These are phyloP conservation scores for Pica pica DNA, from an alignment of 2,113 vertebrate species.

Conservation along the genomic window DNA sequence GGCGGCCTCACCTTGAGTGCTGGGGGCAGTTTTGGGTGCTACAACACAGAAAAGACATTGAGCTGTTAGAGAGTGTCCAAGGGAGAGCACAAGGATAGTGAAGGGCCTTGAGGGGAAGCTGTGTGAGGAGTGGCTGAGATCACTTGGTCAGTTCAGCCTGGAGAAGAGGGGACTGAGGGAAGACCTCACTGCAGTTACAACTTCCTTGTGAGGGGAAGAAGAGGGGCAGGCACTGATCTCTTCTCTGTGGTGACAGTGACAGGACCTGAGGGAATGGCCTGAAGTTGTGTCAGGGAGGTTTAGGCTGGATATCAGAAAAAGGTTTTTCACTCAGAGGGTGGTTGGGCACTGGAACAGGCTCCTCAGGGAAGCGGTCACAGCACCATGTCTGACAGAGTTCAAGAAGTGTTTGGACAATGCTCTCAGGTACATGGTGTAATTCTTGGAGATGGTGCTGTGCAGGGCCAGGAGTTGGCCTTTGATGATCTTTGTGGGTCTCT, in stretches of 20 bases:
- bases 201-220: accelerated
- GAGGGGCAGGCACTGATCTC: background rate
- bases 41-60: background rate
- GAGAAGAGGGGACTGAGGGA: background rate
- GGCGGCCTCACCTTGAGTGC: accelerated
- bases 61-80: background rate
- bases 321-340: accelerated
- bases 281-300: background rate
- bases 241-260: background rate
- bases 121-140: accelerated
- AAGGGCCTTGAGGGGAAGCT: background rate
- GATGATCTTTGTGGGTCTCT: too few species aligned
- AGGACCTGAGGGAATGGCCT: background rate
- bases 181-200: background rate
- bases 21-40: background rate
- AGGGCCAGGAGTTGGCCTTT: background rate
- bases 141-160: too few species aligned
- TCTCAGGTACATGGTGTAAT: background rate
- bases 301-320: background rate
- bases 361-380: background rate
- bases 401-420: background rate
- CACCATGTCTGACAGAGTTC: background rate
- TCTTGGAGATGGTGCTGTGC: background rate
- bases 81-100: accelerated
- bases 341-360: background rate